phyloP scores from a whole-genome alignment of 2,888 invertebrate genomes.

The Cantharis rustica region DNA sequence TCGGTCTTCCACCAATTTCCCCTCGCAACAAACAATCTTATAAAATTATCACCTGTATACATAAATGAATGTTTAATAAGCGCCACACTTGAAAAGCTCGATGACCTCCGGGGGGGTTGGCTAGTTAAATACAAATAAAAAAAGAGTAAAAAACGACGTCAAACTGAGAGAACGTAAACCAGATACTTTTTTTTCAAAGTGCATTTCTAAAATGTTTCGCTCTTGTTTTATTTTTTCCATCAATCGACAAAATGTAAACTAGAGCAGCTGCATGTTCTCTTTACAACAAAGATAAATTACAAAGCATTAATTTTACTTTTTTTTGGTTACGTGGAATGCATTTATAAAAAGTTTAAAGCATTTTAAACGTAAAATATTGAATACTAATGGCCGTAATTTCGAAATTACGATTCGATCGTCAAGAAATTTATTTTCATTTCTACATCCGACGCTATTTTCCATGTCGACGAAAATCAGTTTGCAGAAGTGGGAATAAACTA shows the following conservation, averaged over 20 bases:
- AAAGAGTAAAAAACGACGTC: background rate
- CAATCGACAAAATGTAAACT: background rate
- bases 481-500: background rate
- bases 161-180: background rate
- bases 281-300: background rate
- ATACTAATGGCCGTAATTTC: background rate
- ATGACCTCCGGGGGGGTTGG: background rate
- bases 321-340: background rate
- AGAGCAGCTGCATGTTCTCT: background rate
- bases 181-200: background rate
- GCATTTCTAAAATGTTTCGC: background rate
- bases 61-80: background rate
- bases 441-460: background rate
- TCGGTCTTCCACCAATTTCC: conserved; percentile 4
- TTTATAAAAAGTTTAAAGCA: background rate
- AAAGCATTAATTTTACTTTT: background rate
- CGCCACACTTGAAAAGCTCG: background rate
- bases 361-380: background rate
- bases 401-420: background rate
- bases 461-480: conserved; percentile 2
- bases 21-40: background rate
- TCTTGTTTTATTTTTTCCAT: background rate
- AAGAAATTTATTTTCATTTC: background rate
- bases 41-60: background rate
- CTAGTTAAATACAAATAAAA: background rate